A percentile compares a stretch with the other conserved stretches of the same genome.
These are phyloP conservation scores for Plumapathes pennacea DNA, from an alignment of 92 coral and sea anemone species.

Conservation along the genomic window DNA sequence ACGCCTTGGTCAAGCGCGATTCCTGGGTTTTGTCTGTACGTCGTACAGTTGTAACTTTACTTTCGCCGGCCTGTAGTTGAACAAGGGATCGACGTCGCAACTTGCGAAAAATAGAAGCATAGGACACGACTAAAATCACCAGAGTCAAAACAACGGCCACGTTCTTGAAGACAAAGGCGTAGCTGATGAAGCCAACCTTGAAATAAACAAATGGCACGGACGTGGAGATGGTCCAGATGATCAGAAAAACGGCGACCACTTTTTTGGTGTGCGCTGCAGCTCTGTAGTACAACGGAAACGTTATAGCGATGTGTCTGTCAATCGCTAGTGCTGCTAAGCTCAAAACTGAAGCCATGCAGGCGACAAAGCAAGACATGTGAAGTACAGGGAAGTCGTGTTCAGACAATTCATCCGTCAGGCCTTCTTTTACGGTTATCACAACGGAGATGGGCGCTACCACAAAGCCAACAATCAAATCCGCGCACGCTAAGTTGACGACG, in stretches of 20 bases:
- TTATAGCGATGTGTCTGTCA: conserved; percentile 68
- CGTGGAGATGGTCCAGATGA: conserved; percentile 60
- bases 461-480: conserved; percentile 76
- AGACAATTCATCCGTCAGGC: conserved; percentile 28
- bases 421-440: conserved; percentile 63
- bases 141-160: conserved; percentile 58
- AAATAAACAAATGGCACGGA: conserved; percentile 58
- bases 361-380: conserved; percentile 59
- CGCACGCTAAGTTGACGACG: conserved; percentile 72
- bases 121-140: conserved; percentile 44
- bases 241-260: conserved; percentile 24
- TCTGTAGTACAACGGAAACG: conserved; percentile 43
- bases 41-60: no score
- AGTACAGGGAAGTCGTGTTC: conserved; percentile 17
- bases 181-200: conserved; percentile 53
- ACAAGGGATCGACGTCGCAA: conserved; percentile 17
- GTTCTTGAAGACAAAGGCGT: conserved; percentile 63
- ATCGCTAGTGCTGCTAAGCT: conserved; percentile 69
- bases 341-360: conserved; percentile 68
- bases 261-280: conserved; percentile 23
- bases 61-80: conserved; percentile 4
- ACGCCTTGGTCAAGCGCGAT: conserved; percentile 39
- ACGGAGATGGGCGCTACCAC: conserved; percentile 67
- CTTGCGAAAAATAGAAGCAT: conserved; percentile 29
- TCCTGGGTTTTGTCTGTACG: conserved; percentile 8